phyloP scores from a whole-genome alignment of 2,888 invertebrate species.

The Saturnia japonica region DNA sequence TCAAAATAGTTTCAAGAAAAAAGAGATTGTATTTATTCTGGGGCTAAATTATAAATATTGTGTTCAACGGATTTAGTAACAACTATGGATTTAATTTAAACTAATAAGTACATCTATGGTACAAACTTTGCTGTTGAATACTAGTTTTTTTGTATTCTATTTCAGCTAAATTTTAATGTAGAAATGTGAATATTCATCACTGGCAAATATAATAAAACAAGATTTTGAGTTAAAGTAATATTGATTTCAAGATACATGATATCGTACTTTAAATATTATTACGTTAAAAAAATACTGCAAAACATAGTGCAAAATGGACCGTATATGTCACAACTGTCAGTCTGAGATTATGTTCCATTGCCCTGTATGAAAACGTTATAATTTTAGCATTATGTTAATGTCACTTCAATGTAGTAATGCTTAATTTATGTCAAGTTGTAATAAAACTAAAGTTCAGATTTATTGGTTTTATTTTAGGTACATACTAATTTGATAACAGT shows the following conservation, averaged over 20 bases:
- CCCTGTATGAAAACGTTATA: neutral
- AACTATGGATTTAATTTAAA: too few species aligned
- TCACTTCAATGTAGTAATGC: neutral
- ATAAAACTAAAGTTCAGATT: slow-evolving; percentile 17
- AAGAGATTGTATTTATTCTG: too few species aligned
- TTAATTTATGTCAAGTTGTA: neutral
- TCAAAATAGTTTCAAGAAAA: too few species aligned
- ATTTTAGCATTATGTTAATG: neutral
- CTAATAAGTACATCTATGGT: too few species aligned
- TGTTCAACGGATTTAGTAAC: too few species aligned
- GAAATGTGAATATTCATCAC: neutral
- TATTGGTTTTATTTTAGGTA: slow-evolving; percentile 29
- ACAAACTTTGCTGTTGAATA: too few species aligned
- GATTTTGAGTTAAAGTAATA: neutral
- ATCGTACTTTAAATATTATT: too few species aligned
- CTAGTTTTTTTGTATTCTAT: neutral
- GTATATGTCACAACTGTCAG: neutral
- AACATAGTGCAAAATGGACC: neutral
- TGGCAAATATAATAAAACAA: neutral
- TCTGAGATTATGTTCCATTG: slow-evolving; percentile 1
- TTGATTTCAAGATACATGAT: neutral
- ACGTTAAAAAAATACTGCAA: neutral
- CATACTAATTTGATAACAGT: slow-evolving; percentile 45
- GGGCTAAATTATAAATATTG: too few species aligned
- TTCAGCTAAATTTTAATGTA: neutral